These are phyloP conservation scores for Drosophila vallismaia DNA, from an alignment of 2,888 invertebrate genomes.

Conservation along the genomic window DNA sequence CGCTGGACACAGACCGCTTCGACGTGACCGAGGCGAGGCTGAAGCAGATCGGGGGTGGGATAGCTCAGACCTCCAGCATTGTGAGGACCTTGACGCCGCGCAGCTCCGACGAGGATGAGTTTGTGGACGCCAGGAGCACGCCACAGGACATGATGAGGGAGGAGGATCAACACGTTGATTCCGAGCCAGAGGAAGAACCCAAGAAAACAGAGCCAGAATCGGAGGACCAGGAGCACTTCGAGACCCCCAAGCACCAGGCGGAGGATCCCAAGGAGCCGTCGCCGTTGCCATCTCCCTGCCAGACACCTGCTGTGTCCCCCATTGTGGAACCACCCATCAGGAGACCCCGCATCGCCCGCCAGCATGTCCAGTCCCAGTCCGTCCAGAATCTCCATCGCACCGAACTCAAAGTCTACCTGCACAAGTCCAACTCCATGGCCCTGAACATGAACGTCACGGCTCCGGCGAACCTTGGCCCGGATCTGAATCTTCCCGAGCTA, in stretches of 20 bases:
- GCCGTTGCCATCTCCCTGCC: constrained; percentile 1
- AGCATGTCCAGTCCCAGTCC: constrained; percentile 80
- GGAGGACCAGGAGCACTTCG: constrained; percentile 10
- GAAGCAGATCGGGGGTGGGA: constrained; percentile 79
- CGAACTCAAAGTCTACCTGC: constrained; percentile 80
- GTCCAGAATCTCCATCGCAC: constrained; percentile 81
- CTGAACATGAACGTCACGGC: constrained; percentile 70
- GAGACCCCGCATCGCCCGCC: constrained; percentile 55
- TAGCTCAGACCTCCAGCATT: constrained; percentile 62
- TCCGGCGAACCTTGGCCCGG: constrained; percentile 58
- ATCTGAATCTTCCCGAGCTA: constrained; percentile 68
- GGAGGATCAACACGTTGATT: constrained; percentile 29
- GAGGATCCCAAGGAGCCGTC: background rate
- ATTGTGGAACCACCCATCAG: constrained; percentile 39
- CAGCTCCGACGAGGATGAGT: constrained; percentile 82
- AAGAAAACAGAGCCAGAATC: background rate
- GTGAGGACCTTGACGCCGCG: constrained; percentile 67
- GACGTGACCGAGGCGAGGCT: constrained; percentile 79
- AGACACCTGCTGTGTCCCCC: background rate
- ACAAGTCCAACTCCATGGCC: constrained; percentile 81
- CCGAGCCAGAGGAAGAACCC: background rate
- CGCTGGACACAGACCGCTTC: constrained; percentile 81
- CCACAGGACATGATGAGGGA: constrained; percentile 48
- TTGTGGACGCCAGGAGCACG: constrained; percentile 80
- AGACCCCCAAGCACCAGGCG: constrained; percentile 19